These are phyloP conservation scores for Argentina silus DNA, from an alignment of 2,797 vertebrate genomes.

Conservation along the genomic window DNA sequence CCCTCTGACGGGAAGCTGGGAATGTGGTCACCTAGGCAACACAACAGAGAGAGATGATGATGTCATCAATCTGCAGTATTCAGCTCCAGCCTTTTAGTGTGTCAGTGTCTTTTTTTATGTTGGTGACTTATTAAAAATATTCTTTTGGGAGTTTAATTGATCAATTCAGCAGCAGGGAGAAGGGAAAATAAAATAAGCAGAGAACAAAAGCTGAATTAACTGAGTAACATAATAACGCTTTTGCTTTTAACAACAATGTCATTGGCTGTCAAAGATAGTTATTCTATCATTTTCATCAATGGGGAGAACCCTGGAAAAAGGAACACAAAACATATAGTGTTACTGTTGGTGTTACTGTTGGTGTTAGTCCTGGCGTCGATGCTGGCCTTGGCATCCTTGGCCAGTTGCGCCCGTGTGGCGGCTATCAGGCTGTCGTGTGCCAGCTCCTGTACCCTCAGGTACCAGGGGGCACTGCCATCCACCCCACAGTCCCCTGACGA, in stretches of 20 bases:
- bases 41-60: neutral
- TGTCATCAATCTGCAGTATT: neutral
- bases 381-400: conserved; percentile 90
- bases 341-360: conserved; percentile 76
- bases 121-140: no score
- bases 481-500: conserved; percentile 84
- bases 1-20: conserved; percentile 84
- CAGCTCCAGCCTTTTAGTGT: neutral
- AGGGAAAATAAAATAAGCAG: no score
- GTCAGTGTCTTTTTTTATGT: neutral
- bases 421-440: conserved; percentile 98
- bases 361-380: conserved; percentile 87
- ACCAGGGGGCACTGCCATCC: conserved; percentile 94
- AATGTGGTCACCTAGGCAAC: conserved; percentile 86
- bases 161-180: no score
- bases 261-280: no score
- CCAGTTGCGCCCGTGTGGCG: conserved; percentile 94
- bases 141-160: no score
- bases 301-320: neutral
- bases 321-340: neutral
- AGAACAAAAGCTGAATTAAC: no score
- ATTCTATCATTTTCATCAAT: no score
- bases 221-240: no score
- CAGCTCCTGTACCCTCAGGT: conserved; percentile 95
- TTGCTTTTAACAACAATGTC: no score